Base-by-base conservation (phyloP, 2,797 vertebrate genomes). In the Poeciliopsis turneri region DNA sequence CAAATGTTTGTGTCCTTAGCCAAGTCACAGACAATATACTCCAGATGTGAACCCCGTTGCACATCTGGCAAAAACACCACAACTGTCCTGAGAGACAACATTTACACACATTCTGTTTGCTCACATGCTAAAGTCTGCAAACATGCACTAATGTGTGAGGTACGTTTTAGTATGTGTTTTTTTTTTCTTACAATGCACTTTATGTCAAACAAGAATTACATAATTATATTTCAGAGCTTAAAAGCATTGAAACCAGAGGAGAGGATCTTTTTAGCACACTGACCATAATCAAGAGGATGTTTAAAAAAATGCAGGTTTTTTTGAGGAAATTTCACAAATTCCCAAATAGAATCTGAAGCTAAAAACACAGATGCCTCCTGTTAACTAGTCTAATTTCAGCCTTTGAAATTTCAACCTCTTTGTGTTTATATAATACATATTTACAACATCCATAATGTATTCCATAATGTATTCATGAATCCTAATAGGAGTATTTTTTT, bases 1-100 rank as follows among this genome's bases (percentile, higher is more conserved):
- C 18, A 70, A 15, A n/a, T 45, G 39, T 15, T 43, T 69, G 64
- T 25, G 18, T 76, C 30, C n/a, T 76, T 77, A 86, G 86, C 61
- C 78, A 39, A 86, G 81, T 91, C 89, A 89, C 69, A 81, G 73
- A 80, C 81, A 90, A 87, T 74, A 87, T 84, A 73, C 76, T 83
- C 61, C 74, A 80, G 70, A 86, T 81, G 84, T 89, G 77, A 86
- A 84, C 82, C 66, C 76, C 43, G 59, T 57, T 84, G 39, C 59
- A 74, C 76, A 84, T 80, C 78, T 91, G 75, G n/a, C 75, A 78
- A 82, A 51, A 82, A 86, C 45, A 76, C 76, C 9, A 49, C 5
- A 81, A 66, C 13, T 41, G 36, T 41, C 20, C 64, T 41, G 18
- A 41, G 36, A 68, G 25, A 49, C 28, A 51, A 46, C 43, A 71